Conservation (phyloP, 2,888 invertebrate genomes). For the Leptarthrus brevirostris region DNA sequence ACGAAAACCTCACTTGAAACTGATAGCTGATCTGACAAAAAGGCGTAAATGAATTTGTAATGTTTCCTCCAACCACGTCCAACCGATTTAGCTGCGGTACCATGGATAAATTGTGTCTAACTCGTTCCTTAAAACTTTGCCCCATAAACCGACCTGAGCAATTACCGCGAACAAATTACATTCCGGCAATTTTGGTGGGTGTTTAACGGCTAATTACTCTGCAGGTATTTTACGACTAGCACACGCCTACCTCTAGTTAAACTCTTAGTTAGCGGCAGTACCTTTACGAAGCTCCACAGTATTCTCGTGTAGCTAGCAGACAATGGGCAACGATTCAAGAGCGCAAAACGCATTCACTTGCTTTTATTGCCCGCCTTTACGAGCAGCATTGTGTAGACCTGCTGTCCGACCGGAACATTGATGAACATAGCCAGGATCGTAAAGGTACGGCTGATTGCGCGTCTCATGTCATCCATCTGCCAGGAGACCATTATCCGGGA, state of each 20-base stretch:
- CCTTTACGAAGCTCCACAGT: background rate
- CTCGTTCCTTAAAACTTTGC: constrained; percentile 3
- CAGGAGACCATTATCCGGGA: constrained; percentile 15
- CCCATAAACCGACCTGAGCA: constrained; percentile 36
- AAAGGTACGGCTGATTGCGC: constrained; percentile 40
- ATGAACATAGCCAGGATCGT: constrained; percentile 34
- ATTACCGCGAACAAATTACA: constrained; percentile 43
- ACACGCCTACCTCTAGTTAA: constrained; percentile 48
- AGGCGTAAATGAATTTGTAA: background rate
- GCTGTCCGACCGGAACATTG: constrained; percentile 39
- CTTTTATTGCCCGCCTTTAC: constrained; percentile 29
- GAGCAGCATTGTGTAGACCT: constrained; percentile 6
- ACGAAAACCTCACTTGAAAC: background rate
- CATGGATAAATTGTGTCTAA: background rate
- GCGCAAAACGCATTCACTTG: constrained; percentile 34
- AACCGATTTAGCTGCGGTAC: background rate
- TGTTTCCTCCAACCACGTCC: background rate
- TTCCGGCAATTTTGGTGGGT: constrained; percentile 48
- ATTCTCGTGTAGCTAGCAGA: background rate
- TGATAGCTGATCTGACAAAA: background rate
- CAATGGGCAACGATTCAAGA: background rate
- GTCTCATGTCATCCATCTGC: constrained; percentile 44
- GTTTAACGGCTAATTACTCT: constrained; percentile 51
- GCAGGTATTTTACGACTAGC: constrained; percentile 49
- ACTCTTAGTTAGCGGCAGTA: constrained; percentile 25